Evolutionary conservation across 53 echinoderm and acorn worm genomes (phyloP).

Genomic region (Holothuria leucospilota): DNA sequence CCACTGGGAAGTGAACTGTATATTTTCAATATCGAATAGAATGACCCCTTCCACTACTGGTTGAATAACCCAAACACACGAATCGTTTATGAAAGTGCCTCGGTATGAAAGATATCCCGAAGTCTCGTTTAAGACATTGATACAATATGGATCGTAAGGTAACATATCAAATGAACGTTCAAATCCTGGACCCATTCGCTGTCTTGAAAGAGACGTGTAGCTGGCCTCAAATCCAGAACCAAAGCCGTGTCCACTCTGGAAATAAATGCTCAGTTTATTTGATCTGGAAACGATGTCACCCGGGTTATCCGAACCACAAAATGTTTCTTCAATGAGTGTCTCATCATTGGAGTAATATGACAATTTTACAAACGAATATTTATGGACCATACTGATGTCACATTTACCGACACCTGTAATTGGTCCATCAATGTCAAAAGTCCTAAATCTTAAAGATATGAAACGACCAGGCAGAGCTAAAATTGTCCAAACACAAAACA

Average conservation of each 20-base stretch:
- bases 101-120: conserved; percentile 19
- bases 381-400: conserved; percentile 29
- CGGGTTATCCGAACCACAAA: conserved; percentile 20
- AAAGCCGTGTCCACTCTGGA: conserved; percentile 40
- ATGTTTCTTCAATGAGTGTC: conserved; percentile 23
- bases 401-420: conserved; percentile 30
- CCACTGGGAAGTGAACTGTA: not conserved
- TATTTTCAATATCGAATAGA: not conserved
- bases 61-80: conserved; percentile 19
- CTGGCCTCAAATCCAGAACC: conserved; percentile 8
- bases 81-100: not conserved
- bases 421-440: conserved; percentile 29
- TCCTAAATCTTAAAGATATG: not conserved
- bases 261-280: conserved; percentile 22
- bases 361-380: conserved; percentile 37
- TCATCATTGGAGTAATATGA: conserved; percentile 22
- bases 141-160: not conserved
- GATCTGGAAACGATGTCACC: conserved; percentile 7
- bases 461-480: conserved; percentile 15
- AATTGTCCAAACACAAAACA: conserved; percentile 35
- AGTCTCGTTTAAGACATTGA: conserved; percentile 14
- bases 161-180: conserved; percentile 19
- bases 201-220: not conserved
- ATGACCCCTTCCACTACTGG: not conserved
- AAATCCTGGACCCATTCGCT: not conserved